Percentiles rank a stretch among this genome's conserved stretches.
These are phyloP conservation scores for Halichoerus grypus DNA, from an alignment of 2,113 vertebrate genomes.

Conservation along the genomic window DNA sequence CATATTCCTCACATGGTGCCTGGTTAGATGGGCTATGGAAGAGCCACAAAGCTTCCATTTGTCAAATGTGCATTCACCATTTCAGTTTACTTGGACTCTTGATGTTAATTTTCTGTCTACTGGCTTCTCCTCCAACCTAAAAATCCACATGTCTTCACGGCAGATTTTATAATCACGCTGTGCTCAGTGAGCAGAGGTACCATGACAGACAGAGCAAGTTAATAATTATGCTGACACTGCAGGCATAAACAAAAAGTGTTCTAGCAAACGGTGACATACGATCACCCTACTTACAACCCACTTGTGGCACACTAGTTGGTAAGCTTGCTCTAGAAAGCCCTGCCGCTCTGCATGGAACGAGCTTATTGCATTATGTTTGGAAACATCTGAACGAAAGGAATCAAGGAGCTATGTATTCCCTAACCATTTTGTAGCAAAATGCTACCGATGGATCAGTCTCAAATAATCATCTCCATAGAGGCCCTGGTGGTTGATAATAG, in stretches of 20 bases:
- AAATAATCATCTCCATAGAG: not conserved
- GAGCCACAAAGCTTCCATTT: not conserved
- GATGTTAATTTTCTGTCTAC: not conserved
- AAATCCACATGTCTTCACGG: not conserved
- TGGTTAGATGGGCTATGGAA: not conserved
- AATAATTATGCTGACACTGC: slow-evolving; percentile 11
- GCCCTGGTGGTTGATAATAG: not conserved
- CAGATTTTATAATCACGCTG: not conserved
- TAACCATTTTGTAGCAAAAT: not conserved
- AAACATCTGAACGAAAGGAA: not conserved
- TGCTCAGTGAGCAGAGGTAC: not conserved
- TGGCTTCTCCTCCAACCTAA: slow-evolving; percentile 26
- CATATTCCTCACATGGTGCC: not conserved
- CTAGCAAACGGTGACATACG: not conserved
- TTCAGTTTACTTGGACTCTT: not conserved
- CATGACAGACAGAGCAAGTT: not conserved
- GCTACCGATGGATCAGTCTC: not conserved
- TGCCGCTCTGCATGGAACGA: not conserved
- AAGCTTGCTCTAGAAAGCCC: not conserved
- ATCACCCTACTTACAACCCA: not conserved
- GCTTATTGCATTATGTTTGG: not conserved
- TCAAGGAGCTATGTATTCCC: not conserved
- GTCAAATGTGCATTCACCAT: not conserved
- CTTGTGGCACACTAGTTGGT: not conserved
- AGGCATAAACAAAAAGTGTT: not conserved